These are phyloP conservation scores for Dolomedes plantarius DNA, from an alignment of 2,888 invertebrate species.

Conservation along the genomic window DNA sequence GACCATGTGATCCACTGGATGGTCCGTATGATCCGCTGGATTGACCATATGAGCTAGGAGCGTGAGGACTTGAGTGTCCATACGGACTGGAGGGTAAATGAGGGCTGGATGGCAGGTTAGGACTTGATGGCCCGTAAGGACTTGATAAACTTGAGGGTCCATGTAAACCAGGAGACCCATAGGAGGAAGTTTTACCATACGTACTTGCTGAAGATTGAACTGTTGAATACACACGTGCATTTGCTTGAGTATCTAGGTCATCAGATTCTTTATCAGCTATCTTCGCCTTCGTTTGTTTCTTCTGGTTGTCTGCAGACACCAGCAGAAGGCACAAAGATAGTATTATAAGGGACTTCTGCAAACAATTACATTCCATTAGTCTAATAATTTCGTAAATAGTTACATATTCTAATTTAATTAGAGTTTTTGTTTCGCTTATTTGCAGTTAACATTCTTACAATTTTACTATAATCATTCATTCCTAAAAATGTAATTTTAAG, in stretches of 20 bases:
- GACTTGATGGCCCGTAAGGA: background rate
- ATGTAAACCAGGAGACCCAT: background rate
- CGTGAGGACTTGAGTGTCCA: background rate
- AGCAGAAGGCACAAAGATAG: slow-evolving; percentile 35
- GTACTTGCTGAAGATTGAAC: background rate
- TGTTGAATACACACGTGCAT: background rate
- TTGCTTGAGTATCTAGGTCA: slow-evolving; percentile 40
- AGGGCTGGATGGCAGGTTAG: background rate
- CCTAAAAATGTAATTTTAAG: too few relatives aligned
- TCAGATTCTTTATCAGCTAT: background rate
- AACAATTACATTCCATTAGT: too few relatives aligned
- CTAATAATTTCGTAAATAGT: too few relatives aligned
- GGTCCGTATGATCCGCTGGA: background rate
- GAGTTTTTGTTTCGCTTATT: too few relatives aligned
- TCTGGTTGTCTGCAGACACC: slow-evolving; percentile 35
- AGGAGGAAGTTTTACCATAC: background rate
- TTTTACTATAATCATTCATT: too few relatives aligned
- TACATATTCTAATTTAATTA: too few relatives aligned
- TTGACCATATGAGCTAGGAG: background rate
- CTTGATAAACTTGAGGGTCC: background rate
- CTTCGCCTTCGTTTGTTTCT: slow-evolving; percentile 13
- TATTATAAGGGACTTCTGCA: slow-evolving; percentile 45
- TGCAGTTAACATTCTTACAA: too few relatives aligned
- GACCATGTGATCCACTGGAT: background rate
- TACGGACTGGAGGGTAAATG: background rate